phyloP scores from a whole-genome alignment of 1,140 invertebrate genomes.

The Tenebrio molitor region DNA sequence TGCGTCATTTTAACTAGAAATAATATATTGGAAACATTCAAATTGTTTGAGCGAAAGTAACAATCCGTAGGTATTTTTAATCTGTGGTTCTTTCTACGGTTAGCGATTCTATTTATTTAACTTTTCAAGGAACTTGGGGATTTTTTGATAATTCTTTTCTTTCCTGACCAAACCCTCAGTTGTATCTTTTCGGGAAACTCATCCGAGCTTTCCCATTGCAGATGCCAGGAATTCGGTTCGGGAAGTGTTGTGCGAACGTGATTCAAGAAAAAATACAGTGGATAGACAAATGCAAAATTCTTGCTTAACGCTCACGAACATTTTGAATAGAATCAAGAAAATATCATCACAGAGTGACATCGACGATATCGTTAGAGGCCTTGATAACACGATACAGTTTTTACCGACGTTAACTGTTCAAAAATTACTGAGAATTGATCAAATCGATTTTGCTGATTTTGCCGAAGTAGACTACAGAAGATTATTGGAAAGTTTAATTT shows the following conservation, averaged over 20 bases:
- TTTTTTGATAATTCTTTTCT: neutral
- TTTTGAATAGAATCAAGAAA: conserved; percentile 63
- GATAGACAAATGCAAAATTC: conserved; percentile 48
- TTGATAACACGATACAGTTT: conserved; percentile 57
- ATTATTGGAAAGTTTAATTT: conserved; percentile 67
- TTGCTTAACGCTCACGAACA: conserved; percentile 46
- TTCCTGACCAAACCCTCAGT: neutral
- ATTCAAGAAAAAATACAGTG: conserved; percentile 40
- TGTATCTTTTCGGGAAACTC: conserved; percentile 60
- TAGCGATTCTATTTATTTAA: conserved; percentile 3
- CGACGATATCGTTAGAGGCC: conserved; percentile 58
- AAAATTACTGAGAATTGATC: conserved; percentile 70
- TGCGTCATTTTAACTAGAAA: no score
- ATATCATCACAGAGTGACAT: conserved; percentile 67
- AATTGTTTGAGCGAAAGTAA: no score
- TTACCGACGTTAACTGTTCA: conserved; percentile 76
- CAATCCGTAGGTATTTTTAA: no score
- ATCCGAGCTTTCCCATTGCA: conserved; percentile 65
- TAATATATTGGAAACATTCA: no score
- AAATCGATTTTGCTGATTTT: conserved; percentile 63
- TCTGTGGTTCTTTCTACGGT: conserved; percentile 16
- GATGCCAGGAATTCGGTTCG: conserved; percentile 51
- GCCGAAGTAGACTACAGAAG: conserved; percentile 65
- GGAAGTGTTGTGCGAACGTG: conserved; percentile 13
- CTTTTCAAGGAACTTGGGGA: neutral